Base-by-base conservation (phyloP, 2,888 invertebrate genomes). In the Oithona nana region DNA sequence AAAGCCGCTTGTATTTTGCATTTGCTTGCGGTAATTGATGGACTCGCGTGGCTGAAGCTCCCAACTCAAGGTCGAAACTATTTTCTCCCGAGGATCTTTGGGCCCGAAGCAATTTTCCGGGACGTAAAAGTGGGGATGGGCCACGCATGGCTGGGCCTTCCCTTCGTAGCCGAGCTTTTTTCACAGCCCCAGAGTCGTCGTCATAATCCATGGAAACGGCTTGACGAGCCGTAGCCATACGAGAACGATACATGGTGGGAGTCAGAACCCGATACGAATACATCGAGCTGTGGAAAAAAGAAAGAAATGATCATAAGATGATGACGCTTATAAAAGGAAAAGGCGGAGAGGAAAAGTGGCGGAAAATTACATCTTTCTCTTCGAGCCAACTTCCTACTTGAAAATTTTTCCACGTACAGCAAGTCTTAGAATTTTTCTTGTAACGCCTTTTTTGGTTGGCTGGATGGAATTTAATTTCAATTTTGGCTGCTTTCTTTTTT, bases 161-260 rank as follows among this genome's bases (percentile, higher is more conserved):
- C 4, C 59, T 3, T 22, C 49, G 59, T 22, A 49, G 49, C 26
- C 26, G 22, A 26, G 54, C 54, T 29, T 48, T 59, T 22, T 61
- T 20, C 29, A 26, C n/a, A 1, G 30, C 20, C n/a, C 48, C 49
- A 51, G 31, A 39, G 3, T 39, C 28, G n/a, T 48, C 51, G 16
- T 55, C 62, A 28, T 28, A 66, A 50, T 67, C 68, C 66, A 67
- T 67, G n/a, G 67, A 67, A 8, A 66, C 64, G 3, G 66, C 66
- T 64, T 68, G 68, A 22, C 68, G 56, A 8, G 64, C 22, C 1
- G 29, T 26, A 24, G 57, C 60, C 59, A 60, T 52, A 13, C 60
- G 57, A 20, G 63, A 62, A 8, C 59, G 59, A 49, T 66, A 66
- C 39, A 65, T 59, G 57, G 64, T 64, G 4, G 66, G 65, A 1